phyloP scores from a whole-genome alignment of 2,888 invertebrate species.

The Acanthoscelides obtectus region DNA sequence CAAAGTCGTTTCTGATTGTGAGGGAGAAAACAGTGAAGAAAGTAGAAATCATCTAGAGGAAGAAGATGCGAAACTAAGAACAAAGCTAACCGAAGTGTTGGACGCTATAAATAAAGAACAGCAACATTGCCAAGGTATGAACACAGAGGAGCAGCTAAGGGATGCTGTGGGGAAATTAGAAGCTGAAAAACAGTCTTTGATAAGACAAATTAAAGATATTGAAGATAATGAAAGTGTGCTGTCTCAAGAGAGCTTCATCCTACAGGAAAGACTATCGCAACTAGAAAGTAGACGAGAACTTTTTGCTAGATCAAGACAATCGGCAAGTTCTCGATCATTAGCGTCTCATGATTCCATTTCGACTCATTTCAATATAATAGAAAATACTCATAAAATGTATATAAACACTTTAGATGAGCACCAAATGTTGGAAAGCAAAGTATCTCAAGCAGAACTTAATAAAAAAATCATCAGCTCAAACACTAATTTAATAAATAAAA shows the following conservation, averaged over 20 bases:
- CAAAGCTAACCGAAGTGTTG: slow-evolving; percentile 19
- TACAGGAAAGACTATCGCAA: slow-evolving; percentile 21
- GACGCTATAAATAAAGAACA: slow-evolving; percentile 19
- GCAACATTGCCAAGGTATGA: slow-evolving; percentile 16
- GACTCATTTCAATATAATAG: slow-evolving; percentile 9
- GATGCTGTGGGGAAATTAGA: slow-evolving; percentile 20
- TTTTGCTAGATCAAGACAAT: slow-evolving; percentile 3
- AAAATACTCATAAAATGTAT: slow-evolving; percentile 10
- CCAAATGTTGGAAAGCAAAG: slow-evolving; percentile 9
- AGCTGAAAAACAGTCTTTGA: slow-evolving; percentile 16
- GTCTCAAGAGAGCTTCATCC: slow-evolving; percentile 15
- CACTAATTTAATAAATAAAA: slow-evolving; percentile 11
- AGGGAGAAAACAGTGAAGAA: slow-evolving; percentile 25
- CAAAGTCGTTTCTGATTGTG: slow-evolving; percentile 18
- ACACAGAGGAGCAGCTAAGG: slow-evolving; percentile 22
- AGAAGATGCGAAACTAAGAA: slow-evolving; percentile 20
- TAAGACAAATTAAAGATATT: slow-evolving; percentile 18
- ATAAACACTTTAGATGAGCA: slow-evolving; percentile 11
- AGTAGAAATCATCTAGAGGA: slow-evolving; percentile 13
- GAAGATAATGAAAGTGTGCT: slow-evolving; percentile 17
- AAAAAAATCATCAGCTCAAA: slow-evolving; percentile 13
- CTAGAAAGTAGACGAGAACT: slow-evolving; percentile 10
- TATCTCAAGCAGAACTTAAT: slow-evolving; percentile 8
- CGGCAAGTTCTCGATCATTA: slow-evolving; percentile 2
- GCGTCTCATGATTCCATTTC: slow-evolving; percentile 9